Base-by-base conservation (phyloP, 2,113 vertebrate genomes). In the Lepus timidus region DNA sequence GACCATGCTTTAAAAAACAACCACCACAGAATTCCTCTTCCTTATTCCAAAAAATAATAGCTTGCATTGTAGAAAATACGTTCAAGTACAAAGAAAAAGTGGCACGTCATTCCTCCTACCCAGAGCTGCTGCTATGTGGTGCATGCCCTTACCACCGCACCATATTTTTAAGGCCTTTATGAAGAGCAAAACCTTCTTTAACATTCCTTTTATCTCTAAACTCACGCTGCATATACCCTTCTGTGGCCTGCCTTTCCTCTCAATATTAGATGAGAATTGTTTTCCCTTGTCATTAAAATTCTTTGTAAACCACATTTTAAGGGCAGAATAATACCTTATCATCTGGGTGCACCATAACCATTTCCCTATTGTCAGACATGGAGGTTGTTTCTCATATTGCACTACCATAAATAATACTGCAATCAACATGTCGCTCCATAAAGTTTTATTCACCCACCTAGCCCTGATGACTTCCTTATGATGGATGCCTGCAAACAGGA, bases 301-400 rank as follows among this genome's bases (percentile, higher is more conserved):
- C 85, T 84, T 84, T 86, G 81, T 58, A 86, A 89, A 75, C 75
- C 51, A 25, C 80, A 84, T 44, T 91, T 85, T 93, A 94, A 86
- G 90, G 76, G 25, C 16, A 80, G 90, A 93, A 58, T 92, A 88
- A 85, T 89, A 88, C 85, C 94, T 94, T 92, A 95, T 65, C 78
- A 79, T 91, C 55, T 58, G 44, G 13, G 31, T 83, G 61, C 75
- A 51, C 52, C 85, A 70, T 92, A 86, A 68, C 31, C 11, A 51
- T 74, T 65, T 81, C 58, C 74, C 85, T 68, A 49, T 80, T 79
- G 73, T 95, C 85, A 76, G 84, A 83, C 65, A 64, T 94, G 33
- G 55, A 83, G 75, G 70, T 51, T 68, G 82, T 87, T 91, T 93
- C 91, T 87, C 88, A 68, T 31, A 70, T 85, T 87, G 89, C 10